Percentiles rank a stretch among this genome's conserved stretches.
These are phyloP conservation scores for Coremacera marginata DNA, from an alignment of 2,888 invertebrate genomes.

Conservation along the genomic window DNA sequence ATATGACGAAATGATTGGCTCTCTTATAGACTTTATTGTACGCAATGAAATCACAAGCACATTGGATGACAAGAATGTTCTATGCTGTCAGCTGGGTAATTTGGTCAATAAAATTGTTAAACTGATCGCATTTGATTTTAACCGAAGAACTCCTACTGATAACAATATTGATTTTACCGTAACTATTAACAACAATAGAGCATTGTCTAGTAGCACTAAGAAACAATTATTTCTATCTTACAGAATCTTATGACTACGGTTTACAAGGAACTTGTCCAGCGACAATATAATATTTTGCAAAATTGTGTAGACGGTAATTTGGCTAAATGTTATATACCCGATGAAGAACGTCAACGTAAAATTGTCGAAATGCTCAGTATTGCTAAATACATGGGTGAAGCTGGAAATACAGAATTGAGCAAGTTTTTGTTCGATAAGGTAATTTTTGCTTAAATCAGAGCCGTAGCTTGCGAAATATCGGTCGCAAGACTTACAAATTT, in stretches of 20 bases:
- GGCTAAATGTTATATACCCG: slow-evolving; percentile 21
- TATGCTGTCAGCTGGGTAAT: slow-evolving; percentile 57
- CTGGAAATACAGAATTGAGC: slow-evolving; percentile 41
- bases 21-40: slow-evolving; percentile 42
- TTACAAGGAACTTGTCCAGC: slow-evolving; percentile 44
- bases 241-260: slow-evolving; percentile 48
- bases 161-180: slow-evolving; percentile 56
- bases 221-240: background rate
- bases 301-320: slow-evolving; percentile 31
- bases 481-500: no score
- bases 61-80: slow-evolving; percentile 48
- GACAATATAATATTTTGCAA: slow-evolving; percentile 38
- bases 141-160: slow-evolving; percentile 55
- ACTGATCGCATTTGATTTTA: slow-evolving; percentile 57
- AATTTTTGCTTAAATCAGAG: background rate
- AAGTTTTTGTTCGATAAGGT: slow-evolving; percentile 36
- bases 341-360: background rate
- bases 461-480: no score
- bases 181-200: slow-evolving; percentile 23
- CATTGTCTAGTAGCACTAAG: background rate
- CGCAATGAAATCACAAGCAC: slow-evolving; percentile 40
- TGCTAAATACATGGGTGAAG: slow-evolving; percentile 42
- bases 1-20: slow-evolving; percentile 43
- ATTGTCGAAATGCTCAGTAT: slow-evolving; percentile 38
- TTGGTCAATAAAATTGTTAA: slow-evolving; percentile 54